These are phyloP conservation scores for Neotragus pygmaeus DNA, from an alignment of 2,113 vertebrate species.

Conservation along the genomic window DNA sequence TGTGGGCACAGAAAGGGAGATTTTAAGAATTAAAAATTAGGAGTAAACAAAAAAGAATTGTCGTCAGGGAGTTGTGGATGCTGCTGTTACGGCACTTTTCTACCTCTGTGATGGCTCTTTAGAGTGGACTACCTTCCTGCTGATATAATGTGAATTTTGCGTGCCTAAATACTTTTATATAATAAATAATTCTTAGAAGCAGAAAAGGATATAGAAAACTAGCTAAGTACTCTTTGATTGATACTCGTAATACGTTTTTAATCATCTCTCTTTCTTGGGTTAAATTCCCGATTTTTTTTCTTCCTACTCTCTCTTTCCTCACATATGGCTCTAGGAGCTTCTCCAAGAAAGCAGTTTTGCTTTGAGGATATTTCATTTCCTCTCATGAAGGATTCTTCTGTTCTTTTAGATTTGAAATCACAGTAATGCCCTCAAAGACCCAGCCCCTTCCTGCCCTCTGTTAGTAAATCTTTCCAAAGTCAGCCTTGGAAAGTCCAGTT, in stretches of 20 bases:
- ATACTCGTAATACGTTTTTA: not conserved
- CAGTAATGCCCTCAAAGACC: not conserved
- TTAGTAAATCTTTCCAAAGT: not conserved
- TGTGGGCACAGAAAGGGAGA: not conserved
- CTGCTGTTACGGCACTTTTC: not conserved
- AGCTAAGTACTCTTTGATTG: not conserved
- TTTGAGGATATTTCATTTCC: slow-evolving; percentile 54
- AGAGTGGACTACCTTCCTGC: not conserved
- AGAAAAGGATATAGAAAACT: not conserved
- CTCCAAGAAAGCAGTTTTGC: slow-evolving; percentile 34
- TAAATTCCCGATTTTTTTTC: not conserved
- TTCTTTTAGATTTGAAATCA: slow-evolving; percentile 30
- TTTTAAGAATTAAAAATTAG: not conserved
- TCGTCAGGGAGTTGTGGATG: not conserved
- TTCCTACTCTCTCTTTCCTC: not conserved
- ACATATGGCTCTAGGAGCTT: not conserved
- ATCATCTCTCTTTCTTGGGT: not conserved
- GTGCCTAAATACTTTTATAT: not conserved
- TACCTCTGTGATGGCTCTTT: not conserved
- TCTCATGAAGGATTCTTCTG: slow-evolving; percentile 24
- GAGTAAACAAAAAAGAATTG: slow-evolving; percentile 13
- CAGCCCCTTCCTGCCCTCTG: not conserved
- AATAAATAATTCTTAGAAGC: slow-evolving; percentile 47
- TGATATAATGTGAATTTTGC: not conserved
- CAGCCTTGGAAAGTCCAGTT: not conserved